Conservation (phyloP, 2,888 invertebrate species). For the Dryobota labecula region DNA sequence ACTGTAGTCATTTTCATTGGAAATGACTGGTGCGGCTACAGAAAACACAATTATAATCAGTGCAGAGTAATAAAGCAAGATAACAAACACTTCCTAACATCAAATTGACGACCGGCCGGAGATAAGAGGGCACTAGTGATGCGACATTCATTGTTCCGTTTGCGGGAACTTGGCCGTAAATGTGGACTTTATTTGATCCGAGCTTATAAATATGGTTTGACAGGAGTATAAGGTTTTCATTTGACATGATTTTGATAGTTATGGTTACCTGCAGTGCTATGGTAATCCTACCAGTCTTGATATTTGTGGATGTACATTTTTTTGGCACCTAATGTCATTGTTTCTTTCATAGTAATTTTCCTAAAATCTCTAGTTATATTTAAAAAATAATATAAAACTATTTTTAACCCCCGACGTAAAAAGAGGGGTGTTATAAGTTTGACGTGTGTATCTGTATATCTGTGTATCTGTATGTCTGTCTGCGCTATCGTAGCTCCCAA, state of each 20-base stretch:
- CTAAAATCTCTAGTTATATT: no score
- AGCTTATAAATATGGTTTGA: neutral
- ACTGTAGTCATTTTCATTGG: slow-evolving; percentile 29
- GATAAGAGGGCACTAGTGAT: slow-evolving; percentile 69
- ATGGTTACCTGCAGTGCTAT: neutral
- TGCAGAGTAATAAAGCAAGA: slow-evolving; percentile 74
- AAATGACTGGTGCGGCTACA: slow-evolving; percentile 20
- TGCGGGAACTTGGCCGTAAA: slow-evolving; percentile 43
- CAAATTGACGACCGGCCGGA: slow-evolving; percentile 67
- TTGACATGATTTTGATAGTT: neutral
- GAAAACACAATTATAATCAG: slow-evolving; percentile 64
- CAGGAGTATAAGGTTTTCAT: neutral
- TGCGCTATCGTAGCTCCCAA: no score
- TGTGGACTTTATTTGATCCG: neutral
- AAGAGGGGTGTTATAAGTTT: no score
- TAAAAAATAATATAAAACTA: neutral
- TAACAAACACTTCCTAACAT: slow-evolving; percentile 73
- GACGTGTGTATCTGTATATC: no score
- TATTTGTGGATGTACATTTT: neutral
- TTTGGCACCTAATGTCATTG: neutral
- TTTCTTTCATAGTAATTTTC: neutral
- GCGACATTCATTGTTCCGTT: slow-evolving; percentile 55
- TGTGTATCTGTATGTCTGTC: no score
- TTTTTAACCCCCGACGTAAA: no score
- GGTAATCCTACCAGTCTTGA: neutral